phyloP scores from a whole-genome alignment of 2,888 invertebrate genomes.

The Drepanosiphum platanoidis region DNA sequence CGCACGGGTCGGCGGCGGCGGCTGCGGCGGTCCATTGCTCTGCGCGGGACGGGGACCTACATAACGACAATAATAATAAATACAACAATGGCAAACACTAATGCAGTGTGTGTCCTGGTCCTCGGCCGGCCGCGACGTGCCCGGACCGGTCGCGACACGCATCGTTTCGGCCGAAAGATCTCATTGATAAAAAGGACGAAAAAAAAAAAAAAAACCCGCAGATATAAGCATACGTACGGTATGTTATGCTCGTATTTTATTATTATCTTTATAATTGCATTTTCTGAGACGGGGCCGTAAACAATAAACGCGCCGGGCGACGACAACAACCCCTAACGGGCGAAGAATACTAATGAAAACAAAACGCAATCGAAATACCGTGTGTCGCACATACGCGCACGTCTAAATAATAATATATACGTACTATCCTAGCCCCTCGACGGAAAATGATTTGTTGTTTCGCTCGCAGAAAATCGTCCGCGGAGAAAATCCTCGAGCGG shows the following conservation, averaged over 20 bases:
- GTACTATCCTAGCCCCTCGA: too few relatives aligned
- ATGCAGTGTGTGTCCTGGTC: constrained; percentile 9
- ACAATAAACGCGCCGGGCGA: constrained; percentile 14
- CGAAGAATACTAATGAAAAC: not conserved
- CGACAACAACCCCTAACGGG: not conserved
- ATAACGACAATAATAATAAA: constrained; percentile 27
- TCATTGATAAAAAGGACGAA: not conserved
- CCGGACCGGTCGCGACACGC: not conserved
- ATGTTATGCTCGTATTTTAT: too few relatives aligned
- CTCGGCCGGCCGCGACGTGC: not conserved
- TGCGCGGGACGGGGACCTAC: not conserved
- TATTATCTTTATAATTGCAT: constrained; percentile 6
- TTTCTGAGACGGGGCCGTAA: not conserved
- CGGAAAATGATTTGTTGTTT: too few relatives aligned
- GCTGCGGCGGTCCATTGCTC: not conserved
- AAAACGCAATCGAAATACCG: not conserved
- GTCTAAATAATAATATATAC: too few relatives aligned
- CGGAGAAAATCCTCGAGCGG: not conserved
- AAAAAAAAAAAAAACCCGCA: constrained; percentile 4
- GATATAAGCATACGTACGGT: too few relatives aligned
- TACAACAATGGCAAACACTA: constrained; percentile 21
- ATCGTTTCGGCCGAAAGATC: constrained; percentile 18
- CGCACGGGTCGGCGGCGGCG: not conserved
- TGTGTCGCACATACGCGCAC: too few relatives aligned
- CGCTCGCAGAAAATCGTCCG: not conserved